A percentile compares a stretch with the other conserved stretches of the same genome.
Evolutionary conservation across 2,113 vertebrate genomes (phyloP).

Genomic region (Oxyruncus cristatus): DNA sequence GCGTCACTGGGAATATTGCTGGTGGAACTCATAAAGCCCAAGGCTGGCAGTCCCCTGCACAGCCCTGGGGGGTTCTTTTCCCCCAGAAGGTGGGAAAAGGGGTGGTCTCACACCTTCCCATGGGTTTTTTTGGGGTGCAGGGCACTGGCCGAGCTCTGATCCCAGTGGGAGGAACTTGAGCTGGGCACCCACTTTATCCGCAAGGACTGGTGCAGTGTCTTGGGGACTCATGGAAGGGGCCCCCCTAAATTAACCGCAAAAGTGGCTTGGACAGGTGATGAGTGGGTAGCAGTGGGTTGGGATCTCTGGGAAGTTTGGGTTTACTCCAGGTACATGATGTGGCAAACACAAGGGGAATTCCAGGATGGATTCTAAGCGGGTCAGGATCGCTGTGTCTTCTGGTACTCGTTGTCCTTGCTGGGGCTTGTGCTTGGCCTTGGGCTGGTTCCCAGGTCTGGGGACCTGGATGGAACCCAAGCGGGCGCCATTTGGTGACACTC

Average conservation of each 20-base stretch:
- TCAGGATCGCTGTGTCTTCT: rapidly evolving
- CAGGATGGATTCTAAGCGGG: rapidly evolving
- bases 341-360: not conserved
- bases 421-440: not conserved
- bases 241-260: too few species aligned
- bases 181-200: rapidly evolving
- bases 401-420: rapidly evolving
- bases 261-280: not conserved
- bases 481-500: rapidly evolving
- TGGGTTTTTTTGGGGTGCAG: not conserved
- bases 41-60: rapidly evolving
- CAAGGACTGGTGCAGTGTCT: rapidly evolving
- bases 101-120: rapidly evolving
- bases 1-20: not conserved
- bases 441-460: not conserved
- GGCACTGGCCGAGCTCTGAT: not conserved
- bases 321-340: not conserved
- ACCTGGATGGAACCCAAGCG: not conserved
- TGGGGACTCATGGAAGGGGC: rapidly evolving
- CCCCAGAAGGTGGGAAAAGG: not conserved
- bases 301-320: not conserved
- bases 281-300: not conserved
- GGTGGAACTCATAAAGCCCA: not conserved
- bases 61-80: rapidly evolving
- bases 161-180: rapidly evolving